A percentile compares a stretch with the other conserved stretches of the same genome.
Conservation (phyloP, 2,113 vertebrate genomes). For the Laticauda colubrina region DNA sequence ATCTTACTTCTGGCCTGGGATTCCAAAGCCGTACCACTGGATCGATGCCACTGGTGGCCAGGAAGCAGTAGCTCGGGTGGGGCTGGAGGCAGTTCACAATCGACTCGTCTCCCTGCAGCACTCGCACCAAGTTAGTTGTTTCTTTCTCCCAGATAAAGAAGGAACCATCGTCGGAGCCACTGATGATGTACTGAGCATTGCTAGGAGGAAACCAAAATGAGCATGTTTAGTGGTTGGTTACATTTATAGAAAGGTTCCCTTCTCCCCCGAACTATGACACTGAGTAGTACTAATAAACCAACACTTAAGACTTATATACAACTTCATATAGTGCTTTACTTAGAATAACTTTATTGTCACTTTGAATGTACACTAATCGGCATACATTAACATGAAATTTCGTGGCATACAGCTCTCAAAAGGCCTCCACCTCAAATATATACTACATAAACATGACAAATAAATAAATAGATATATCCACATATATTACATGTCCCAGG, state of each 20-base stretch:
- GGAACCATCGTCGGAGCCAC: conserved; percentile 96
- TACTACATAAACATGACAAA: no score
- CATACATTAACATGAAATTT: no score
- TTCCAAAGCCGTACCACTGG: conserved; percentile 95
- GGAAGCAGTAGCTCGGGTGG: conserved; percentile 96
- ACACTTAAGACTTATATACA: no score
- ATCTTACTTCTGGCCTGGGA: conserved; percentile 89
- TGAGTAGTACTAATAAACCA: background rate
- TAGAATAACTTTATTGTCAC: no score
- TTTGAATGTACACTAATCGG: no score
- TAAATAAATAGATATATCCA: no score
- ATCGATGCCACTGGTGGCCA: conserved; percentile 96
- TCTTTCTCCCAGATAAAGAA: conserved; percentile 99
- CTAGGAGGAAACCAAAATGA: conserved; percentile 63
- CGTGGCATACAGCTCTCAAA: no score
- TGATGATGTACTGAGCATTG: conserved; percentile 96
- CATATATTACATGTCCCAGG: no score
- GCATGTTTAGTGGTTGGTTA: background rate
- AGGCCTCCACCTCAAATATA: no score
- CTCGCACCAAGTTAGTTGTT: conserved; percentile 92
- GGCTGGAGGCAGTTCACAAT: conserved; percentile 98
- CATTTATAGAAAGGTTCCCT: background rate
- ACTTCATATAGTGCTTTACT: no score
- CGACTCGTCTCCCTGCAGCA: conserved; percentile 96
- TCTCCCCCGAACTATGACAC: background rate